These are phyloP conservation scores for Leptoclinus maculatus DNA, from an alignment of 2,797 vertebrate species.

Conservation along the genomic window DNA sequence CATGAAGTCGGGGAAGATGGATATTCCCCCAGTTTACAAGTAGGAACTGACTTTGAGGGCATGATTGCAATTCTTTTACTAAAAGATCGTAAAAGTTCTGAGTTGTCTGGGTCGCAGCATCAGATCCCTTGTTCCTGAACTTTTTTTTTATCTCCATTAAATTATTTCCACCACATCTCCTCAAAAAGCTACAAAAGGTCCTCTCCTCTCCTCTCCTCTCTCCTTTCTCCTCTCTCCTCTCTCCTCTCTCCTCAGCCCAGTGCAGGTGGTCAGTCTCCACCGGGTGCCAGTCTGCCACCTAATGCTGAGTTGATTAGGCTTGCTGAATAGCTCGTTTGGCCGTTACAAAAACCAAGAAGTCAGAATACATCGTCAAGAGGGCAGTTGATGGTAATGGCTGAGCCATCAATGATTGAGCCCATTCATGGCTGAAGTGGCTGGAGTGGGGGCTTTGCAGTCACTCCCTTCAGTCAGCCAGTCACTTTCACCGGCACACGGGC, in stretches of 20 bases:
- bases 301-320: slow-evolving; percentile 76
- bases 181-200: neutral
- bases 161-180: neutral
- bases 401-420: slow-evolving; percentile 83
- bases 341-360: slow-evolving; percentile 77
- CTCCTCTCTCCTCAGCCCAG: slow-evolving; percentile 39
- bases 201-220: neutral
- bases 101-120: neutral
- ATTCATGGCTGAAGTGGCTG: slow-evolving; percentile 83
- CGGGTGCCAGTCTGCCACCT: slow-evolving; percentile 64
- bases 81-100: neutral
- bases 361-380: slow-evolving; percentile 77
- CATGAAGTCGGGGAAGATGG: neutral
- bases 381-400: slow-evolving; percentile 80
- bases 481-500: slow-evolving; percentile 57
- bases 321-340: slow-evolving; percentile 80
- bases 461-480: slow-evolving; percentile 70
- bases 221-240: slow-evolving; percentile 18
- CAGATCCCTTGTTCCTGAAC: neutral
- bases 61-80: neutral
- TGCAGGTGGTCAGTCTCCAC: slow-evolving; percentile 78
- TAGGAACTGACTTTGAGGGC: neutral
- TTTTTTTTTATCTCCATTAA: neutral
- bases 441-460: slow-evolving; percentile 71
- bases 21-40: neutral